Evolutionary conservation across 2,113 vertebrate genomes (phyloP).

Genomic region (Elaphurus davidianus): DNA sequence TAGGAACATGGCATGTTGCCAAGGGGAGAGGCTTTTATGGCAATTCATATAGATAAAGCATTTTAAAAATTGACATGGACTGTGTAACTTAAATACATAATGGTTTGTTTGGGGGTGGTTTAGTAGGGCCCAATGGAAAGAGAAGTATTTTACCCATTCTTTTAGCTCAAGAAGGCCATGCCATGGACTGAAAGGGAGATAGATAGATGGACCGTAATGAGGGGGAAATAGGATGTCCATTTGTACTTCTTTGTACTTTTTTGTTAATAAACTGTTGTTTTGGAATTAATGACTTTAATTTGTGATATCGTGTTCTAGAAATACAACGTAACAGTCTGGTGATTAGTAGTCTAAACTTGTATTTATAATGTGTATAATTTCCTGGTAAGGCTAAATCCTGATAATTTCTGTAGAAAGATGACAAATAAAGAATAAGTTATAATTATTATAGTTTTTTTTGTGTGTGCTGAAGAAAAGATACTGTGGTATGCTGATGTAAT

Average conservation of each 20-base stretch:
- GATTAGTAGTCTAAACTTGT: conserved; percentile 64
- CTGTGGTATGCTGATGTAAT: conserved; percentile 54
- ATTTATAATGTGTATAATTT: conserved; percentile 67
- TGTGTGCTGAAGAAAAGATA: conserved; percentile 71
- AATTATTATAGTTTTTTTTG: conserved; percentile 65
- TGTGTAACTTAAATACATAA: conserved; percentile 45
- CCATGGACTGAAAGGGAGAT: conserved; percentile 48
- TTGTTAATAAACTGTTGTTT: conserved; percentile 76
- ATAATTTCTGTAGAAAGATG: conserved; percentile 73
- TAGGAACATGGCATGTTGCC: neutral
- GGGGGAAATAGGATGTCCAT: conserved; percentile 57
- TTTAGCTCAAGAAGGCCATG: conserved; percentile 21
- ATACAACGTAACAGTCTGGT: conserved; percentile 54
- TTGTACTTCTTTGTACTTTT: conserved; percentile 74
- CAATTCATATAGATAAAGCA: conserved; percentile 23
- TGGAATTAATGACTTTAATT: conserved; percentile 73
- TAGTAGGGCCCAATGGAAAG: conserved; percentile 9
- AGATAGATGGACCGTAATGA: conserved; percentile 43
- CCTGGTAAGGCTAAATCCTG: conserved; percentile 62
- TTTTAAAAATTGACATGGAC: conserved; percentile 1
- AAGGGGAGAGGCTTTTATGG: conserved; percentile 20
- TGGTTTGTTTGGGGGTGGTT: neutral
- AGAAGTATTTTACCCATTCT: conserved; percentile 32
- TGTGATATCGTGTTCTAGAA: conserved; percentile 70
- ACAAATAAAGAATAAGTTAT: conserved; percentile 76